phyloP scores from a whole-genome alignment of 2,797 vertebrate genomes.

The Acropternis orthonyx region DNA sequence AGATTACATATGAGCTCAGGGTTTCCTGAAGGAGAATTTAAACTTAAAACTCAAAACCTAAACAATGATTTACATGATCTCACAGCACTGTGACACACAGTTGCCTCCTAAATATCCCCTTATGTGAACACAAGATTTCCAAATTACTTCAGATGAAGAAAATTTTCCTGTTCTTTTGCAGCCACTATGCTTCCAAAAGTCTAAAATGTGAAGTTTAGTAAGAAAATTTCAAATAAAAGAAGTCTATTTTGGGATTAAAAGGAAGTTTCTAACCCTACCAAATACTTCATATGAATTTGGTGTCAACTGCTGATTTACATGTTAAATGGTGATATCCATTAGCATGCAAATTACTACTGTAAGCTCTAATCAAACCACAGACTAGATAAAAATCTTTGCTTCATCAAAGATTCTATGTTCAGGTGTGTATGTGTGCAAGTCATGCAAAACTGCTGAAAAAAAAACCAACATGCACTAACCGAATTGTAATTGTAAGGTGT shows the following conservation, averaged over 20 bases:
- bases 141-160: not conserved
- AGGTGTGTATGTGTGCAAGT: not conserved
- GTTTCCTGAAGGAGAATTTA: not conserved
- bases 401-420: not conserved
- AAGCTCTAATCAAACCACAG: not conserved
- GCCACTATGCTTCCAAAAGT: not conserved
- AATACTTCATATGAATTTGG: not conserved
- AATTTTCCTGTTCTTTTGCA: not conserved
- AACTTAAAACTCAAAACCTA: not conserved
- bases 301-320: not conserved
- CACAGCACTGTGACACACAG: not conserved
- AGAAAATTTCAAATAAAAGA: not conserved
- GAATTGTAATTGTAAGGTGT: not conserved
- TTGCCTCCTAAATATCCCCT: not conserved
- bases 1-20: not conserved
- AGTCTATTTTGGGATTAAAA: not conserved
- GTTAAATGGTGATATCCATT: not conserved
- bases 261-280: not conserved
- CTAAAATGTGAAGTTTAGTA: not conserved
- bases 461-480: slow-evolving; percentile 1
- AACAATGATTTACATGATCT: not conserved
- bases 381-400: not conserved
- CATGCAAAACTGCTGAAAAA: slow-evolving; percentile 32
- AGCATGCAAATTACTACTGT: not conserved
- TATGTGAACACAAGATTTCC: not conserved